phyloP scores from a whole-genome alignment of 2,113 vertebrate genomes.

The Pteropus alecto region DNA sequence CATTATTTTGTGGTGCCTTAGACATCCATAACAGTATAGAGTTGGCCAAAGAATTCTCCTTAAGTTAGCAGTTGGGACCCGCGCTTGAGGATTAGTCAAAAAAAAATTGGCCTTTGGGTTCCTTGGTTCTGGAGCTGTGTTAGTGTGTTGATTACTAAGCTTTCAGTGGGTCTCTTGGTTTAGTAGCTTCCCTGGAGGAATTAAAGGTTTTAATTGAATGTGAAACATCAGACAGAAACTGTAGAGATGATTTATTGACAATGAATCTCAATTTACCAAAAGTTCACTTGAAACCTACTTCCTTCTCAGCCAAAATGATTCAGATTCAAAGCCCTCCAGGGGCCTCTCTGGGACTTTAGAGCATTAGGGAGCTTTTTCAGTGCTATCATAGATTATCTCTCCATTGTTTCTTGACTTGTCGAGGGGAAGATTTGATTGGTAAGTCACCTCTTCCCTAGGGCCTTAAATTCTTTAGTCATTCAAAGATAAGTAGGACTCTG shows the following conservation, averaged over 20 bases:
- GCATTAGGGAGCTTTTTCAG: constrained; percentile 44
- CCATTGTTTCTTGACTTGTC: constrained; percentile 58
- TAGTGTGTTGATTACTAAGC: not conserved
- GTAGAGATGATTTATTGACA: constrained; percentile 54
- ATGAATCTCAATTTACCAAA: constrained; percentile 58
- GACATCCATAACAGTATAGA: not conserved
- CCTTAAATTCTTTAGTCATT: constrained; percentile 69
- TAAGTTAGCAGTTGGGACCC: not conserved
- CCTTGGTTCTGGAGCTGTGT: not conserved
- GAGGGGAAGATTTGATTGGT: constrained; percentile 51
- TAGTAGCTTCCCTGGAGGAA: constrained; percentile 3
- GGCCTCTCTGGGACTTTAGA: constrained; percentile 11
- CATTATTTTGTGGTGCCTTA: not conserved
- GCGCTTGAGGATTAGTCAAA: not conserved
- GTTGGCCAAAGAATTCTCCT: not conserved
- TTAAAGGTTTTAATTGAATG: constrained; percentile 56
- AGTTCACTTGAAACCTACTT: constrained; percentile 61
- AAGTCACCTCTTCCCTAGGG: constrained; percentile 47
- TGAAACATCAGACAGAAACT: constrained; percentile 56
- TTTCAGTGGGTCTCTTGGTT: constrained; percentile 14
- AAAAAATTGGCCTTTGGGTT: not conserved
- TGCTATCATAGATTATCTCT: constrained; percentile 60
- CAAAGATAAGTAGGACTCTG: constrained; percentile 48
- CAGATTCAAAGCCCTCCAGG: constrained; percentile 38
- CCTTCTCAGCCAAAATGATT: constrained; percentile 54